Evolutionary conservation across 2,113 vertebrate species (phyloP).

Genomic region (Otocyon megalotis): DNA sequence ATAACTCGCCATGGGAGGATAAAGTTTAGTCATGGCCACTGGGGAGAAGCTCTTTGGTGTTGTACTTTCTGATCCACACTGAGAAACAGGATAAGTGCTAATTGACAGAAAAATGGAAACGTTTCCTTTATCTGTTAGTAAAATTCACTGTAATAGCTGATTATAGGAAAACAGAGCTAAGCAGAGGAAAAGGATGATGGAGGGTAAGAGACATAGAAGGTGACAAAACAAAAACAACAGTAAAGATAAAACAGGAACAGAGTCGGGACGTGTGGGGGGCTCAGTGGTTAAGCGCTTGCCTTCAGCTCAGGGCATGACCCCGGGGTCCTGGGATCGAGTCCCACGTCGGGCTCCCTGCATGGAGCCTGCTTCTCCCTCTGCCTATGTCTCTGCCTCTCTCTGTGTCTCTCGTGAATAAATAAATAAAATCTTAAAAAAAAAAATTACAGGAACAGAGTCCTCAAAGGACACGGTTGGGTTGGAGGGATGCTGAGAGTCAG

Average conservation of each 20-base stretch:
- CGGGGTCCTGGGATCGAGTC: no score
- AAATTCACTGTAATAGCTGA: neutral
- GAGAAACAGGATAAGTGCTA: neutral
- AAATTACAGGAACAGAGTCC: neutral
- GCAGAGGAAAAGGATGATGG: neutral
- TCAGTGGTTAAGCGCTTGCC: no score
- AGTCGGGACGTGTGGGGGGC: no score
- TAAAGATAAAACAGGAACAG: neutral
- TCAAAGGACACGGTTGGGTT: neutral
- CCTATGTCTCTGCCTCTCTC: no score
- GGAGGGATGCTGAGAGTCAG: neutral
- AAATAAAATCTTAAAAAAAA: no score
- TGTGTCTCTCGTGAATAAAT: no score
- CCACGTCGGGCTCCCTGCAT: no score
- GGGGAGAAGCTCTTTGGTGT: neutral
- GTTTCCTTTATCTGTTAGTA: neutral
- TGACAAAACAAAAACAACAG: neutral
- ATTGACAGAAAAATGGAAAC: neutral
- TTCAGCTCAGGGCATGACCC: no score
- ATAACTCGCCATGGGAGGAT: neutral
- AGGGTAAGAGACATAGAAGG: no score
- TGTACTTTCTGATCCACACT: neutral
- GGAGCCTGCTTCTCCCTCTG: no score
- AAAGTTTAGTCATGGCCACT: neutral
- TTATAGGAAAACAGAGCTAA: neutral